These are phyloP conservation scores for Folsomia manolachei DNA, from an alignment of 2,888 invertebrate species.

Conservation along the genomic window DNA sequence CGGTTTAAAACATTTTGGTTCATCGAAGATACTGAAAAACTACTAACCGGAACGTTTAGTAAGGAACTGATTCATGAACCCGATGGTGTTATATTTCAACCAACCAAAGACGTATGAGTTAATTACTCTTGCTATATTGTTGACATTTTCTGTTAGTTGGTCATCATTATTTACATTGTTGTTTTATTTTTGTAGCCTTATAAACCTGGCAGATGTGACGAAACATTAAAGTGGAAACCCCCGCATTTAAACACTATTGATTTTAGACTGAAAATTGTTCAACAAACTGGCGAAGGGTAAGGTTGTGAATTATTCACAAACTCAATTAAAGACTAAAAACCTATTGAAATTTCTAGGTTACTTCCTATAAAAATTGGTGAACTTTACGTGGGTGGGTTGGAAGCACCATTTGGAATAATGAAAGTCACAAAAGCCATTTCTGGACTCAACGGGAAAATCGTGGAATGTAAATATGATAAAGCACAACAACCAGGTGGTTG, in stretches of 20 bases:
- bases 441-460: constrained; percentile 84
- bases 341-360: constrained; percentile 59
- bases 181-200: constrained; percentile 80
- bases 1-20: constrained; percentile 90
- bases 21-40: constrained; percentile 65
- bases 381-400: constrained; percentile 73
- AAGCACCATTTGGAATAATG: constrained; percentile 68
- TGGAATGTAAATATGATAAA: constrained; percentile 86
- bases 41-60: constrained; percentile 81
- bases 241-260: constrained; percentile 90
- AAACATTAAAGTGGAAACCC: constrained; percentile 98
- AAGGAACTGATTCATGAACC: constrained; percentile 86
- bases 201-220: constrained; percentile 72
- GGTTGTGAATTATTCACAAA: constrained; percentile 43
- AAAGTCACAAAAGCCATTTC: constrained; percentile 74
- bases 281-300: constrained; percentile 70
- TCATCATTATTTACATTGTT: no score
- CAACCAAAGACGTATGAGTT: constrained; percentile 68
- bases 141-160: no score
- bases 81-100: constrained; percentile 97
- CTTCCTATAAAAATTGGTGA: constrained; percentile 67
- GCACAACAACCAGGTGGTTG: constrained; percentile 60
- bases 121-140: neutral
- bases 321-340: constrained; percentile 2
- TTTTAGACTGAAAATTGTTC: constrained; percentile 80